Evolutionary conservation across 2,113 vertebrate species (phyloP), one percentile per base, ranked within the genome.

Genomic region (Oxyruncus cristatus): DNA sequence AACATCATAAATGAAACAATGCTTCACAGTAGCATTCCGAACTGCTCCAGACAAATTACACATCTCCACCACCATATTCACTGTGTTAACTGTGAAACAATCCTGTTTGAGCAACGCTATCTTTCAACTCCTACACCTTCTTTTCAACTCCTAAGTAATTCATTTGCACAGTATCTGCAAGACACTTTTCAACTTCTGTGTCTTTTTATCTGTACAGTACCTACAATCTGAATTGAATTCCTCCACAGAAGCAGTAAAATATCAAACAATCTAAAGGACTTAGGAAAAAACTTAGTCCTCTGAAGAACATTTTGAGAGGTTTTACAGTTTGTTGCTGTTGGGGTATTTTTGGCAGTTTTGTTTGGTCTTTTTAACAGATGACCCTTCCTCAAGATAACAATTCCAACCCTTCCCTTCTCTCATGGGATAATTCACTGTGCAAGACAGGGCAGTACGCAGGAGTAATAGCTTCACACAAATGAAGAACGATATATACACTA

Each of bases 41-140:
- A 81, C 1, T 39, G 42, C 21, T 81, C 44, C 74, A 47, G 56
- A 39, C 7, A 87, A 85, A 87, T 42, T 61, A 70, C 50, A 76
- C 14, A 46, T 76, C 49, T 46, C 15, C 79, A 83, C 41, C 16
- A 83, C 8, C 2, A 2, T 12, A 85, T 47, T 80, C 68, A 66
- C 41, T 21, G 13, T 56, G 28, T 68, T 79, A 88, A 82, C 21
- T 86, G 37, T 2, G 26, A 91, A 90, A 91, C 7, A 12, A 82
- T 52, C 17, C 30, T 28, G 17, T 79, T 20, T 30, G 33, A 88
- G 23, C 16, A 81, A 85, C 0, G 0, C n/a, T 27, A 39, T 5
- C 39, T 50, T 66, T 91, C 42, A 77, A 70, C 13, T 84, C 49
- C 35, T 73, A 56, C 50, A 50, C 21, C 28, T 58, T 79, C 41